phyloP scores from a whole-genome alignment of 2,113 vertebrate genomes.

The Mellivora capensis region DNA sequence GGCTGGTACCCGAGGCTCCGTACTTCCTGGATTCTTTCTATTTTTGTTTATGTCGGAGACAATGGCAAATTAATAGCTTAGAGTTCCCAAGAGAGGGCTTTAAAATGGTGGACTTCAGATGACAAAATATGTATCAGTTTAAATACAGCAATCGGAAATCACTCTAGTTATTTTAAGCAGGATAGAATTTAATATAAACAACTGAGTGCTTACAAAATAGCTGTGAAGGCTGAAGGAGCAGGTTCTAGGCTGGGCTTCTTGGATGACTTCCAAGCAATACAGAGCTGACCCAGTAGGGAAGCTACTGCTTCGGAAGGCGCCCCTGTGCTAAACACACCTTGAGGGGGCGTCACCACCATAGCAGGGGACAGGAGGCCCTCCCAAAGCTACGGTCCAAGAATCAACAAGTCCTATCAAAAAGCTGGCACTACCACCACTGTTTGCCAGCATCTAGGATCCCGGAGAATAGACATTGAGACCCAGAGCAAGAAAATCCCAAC shows the following conservation, averaged over 20 bases:
- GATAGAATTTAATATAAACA: background rate
- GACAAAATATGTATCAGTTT: background rate
- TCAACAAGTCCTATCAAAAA: background rate
- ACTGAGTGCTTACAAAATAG: background rate
- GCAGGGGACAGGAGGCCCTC: background rate
- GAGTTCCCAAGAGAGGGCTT: background rate
- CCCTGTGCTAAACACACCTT: background rate
- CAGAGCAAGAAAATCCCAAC: background rate
- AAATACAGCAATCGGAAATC: background rate
- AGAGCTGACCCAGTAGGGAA: background rate
- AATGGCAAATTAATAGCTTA: background rate
- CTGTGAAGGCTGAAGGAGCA: background rate
- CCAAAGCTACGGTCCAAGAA: background rate
- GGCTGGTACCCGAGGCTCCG: background rate
- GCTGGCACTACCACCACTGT: too few species aligned
- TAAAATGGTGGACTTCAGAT: background rate
- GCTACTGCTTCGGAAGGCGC: background rate
- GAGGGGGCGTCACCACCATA: background rate
- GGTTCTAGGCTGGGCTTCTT: background rate
- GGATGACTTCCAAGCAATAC: background rate
- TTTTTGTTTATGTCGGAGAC: background rate
- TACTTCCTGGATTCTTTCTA: background rate
- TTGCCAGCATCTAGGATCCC: background rate
- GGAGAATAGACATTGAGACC: background rate
- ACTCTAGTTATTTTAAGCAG: constrained; percentile 14